phyloP scores from a whole-genome alignment of 2,888 invertebrate species.

The Coecobrya sp. region DNA sequence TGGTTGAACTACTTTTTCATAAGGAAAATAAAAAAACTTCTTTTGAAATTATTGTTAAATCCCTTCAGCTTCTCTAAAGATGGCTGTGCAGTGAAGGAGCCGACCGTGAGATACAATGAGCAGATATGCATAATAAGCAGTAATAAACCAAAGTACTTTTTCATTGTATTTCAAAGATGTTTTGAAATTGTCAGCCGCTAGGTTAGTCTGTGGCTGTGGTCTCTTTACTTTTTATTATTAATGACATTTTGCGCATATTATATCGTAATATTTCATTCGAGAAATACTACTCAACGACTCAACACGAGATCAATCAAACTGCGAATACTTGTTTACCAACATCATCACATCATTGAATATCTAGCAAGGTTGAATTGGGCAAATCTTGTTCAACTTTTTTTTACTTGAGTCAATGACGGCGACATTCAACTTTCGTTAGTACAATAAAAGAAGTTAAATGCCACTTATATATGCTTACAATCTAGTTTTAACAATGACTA shows the following conservation, averaged over 20 bases:
- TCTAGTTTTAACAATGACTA: background rate
- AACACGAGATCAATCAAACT: background rate
- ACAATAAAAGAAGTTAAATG: background rate
- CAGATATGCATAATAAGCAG: background rate
- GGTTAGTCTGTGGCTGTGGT: background rate
- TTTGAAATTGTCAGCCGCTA: constrained; percentile 21
- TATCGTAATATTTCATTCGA: background rate
- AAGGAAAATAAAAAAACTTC: constrained; percentile 60
- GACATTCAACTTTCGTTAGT: background rate
- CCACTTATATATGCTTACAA: background rate
- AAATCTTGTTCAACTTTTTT: background rate
- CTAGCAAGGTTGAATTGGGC: background rate
- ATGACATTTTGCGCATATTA: background rate
- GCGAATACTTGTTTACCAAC: too few species aligned
- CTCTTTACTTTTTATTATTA: background rate
- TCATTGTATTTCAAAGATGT: constrained; percentile 27
- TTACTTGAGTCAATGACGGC: background rate
- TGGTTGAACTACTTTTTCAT: constrained; percentile 76
- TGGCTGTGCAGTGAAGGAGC: constrained; percentile 38
- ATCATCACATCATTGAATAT: background rate
- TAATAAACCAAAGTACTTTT: background rate
- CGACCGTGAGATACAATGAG: constrained; percentile 29
- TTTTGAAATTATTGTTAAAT: constrained; percentile 35
- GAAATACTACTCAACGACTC: background rate
- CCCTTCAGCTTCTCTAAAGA: constrained; percentile 43